These are phyloP conservation scores for Malurus leucopterus DNA, from an alignment of 2,797 vertebrate species.

Conservation along the genomic window DNA sequence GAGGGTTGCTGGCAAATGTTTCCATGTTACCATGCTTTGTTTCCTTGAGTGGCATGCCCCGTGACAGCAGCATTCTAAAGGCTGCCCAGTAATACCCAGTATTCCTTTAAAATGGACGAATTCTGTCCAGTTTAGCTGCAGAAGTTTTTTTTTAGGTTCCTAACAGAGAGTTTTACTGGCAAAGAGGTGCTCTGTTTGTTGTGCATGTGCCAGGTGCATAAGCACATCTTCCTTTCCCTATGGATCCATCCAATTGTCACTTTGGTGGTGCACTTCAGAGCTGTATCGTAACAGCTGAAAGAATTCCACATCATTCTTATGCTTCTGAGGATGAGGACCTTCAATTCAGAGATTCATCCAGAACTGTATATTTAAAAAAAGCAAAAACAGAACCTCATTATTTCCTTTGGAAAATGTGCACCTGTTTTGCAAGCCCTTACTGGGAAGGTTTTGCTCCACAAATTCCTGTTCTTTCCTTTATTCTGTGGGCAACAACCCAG, in stretches of 20 bases:
- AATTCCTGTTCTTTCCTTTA: background rate
- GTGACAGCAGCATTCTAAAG: background rate
- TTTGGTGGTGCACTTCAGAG: background rate
- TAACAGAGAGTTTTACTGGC: background rate
- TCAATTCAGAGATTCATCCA: background rate
- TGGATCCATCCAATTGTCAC: background rate
- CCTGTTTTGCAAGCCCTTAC: background rate
- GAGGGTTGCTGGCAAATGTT: background rate
- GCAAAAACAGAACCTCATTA: accelerated
- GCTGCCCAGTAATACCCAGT: background rate
- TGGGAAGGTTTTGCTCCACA: background rate
- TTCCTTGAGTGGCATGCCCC: background rate
- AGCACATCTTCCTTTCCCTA: background rate
- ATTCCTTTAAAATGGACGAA: slow-evolving; percentile 3
- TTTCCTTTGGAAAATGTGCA: background rate
- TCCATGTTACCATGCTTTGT: background rate
- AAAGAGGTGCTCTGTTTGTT: background rate
- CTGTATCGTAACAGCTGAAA: background rate
- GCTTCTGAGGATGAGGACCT: background rate
- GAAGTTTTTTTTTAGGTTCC: background rate
- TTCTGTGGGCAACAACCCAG: background rate
- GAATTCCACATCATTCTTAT: background rate
- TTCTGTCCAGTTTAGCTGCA: background rate
- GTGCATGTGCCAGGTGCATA: background rate
- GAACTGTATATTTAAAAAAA: background rate